Base-by-base conservation (phyloP, 2,888 invertebrate species). In the Argyra leucocephala region DNA sequence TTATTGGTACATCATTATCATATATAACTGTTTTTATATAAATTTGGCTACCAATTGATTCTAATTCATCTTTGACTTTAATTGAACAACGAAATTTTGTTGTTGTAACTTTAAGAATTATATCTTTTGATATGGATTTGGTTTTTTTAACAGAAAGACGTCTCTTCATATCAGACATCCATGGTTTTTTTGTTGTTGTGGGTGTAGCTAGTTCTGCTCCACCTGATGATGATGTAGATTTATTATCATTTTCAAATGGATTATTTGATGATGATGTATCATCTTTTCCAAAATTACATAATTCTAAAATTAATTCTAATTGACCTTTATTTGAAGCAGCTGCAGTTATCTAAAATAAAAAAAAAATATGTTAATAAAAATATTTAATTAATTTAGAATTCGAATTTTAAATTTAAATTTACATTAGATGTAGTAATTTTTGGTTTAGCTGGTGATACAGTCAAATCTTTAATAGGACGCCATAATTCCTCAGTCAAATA, bases 1-100 rank as follows among this genome's bases (percentile, higher is more conserved):
- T 81, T 31, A 81, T 80, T 57, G 82, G 79, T 63, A 81, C 84
- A 70, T 85, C 86, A 67, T 85, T 85, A 74, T 90, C 89, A 68
- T 87, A 84, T 67, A 89, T 85, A 0, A 87, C 86, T 66, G 90
- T 88, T 79, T 91, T 91, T 68, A 91, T 83, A 75, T 91, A 91
- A 72, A 91, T 82, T 64, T 86, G 87, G 48, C 75, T 74, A n/a
- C 77, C 78, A 10, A 75, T 75, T 57, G 73, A 73, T 69, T 79
- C 79, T 65, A 80, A 72, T 37, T 80, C 79, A 63, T 79, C 79
- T 71, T 79, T 80, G 2, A 77, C 78, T 70, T 78, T 79, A 66
- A 78, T 76, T 61, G 80, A 75, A 67, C 78, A 79, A 7, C 79
- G 73, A 78, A 79, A 77, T 64, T 77, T 74, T 1, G 78, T 67